Percentiles rank a stretch among this genome's conserved stretches.
Conservation (phyloP, 2,888 invertebrate genomes). For the Icerya purchasi region DNA sequence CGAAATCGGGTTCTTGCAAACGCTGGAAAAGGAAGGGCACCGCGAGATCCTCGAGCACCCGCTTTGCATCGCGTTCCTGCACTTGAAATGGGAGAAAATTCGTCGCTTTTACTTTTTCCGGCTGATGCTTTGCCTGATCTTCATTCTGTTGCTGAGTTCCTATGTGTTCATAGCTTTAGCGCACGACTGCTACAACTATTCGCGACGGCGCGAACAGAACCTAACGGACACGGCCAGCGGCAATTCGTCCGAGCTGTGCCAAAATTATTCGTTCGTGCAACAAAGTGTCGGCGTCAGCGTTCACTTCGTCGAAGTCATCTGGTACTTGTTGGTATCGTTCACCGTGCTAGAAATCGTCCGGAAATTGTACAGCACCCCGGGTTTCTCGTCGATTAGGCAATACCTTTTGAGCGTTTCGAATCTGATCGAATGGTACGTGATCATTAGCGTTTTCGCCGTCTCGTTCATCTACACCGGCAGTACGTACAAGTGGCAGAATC, state of each 20-base stretch:
- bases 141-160: constrained; percentile 55
- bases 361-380: constrained; percentile 59
- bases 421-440: constrained; percentile 70
- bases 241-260: constrained; percentile 31
- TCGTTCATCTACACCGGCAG: constrained; percentile 58
- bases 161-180: constrained; percentile 64
- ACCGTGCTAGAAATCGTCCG: constrained; percentile 58
- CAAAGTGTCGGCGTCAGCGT: constrained; percentile 53
- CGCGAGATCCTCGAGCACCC: constrained; percentile 71
- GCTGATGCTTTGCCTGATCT: constrained; percentile 53
- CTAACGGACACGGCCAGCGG: neutral
- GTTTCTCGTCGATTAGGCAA: constrained; percentile 57
- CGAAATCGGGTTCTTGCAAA: constrained; percentile 67
- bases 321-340: constrained; percentile 51
- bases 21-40: constrained; percentile 71
- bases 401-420: constrained; percentile 68
- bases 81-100: constrained; percentile 78
- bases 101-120: constrained; percentile 66
- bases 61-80: constrained; percentile 63
- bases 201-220: constrained; percentile 38
- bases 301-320: constrained; percentile 38
- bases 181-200: constrained; percentile 63
- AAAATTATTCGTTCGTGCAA: constrained; percentile 54
- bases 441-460: constrained; percentile 59
- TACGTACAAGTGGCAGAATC: constrained; percentile 65